These are phyloP conservation scores for Bos indicus DNA, from an alignment of 2,113 vertebrate genomes.

Conservation along the genomic window DNA sequence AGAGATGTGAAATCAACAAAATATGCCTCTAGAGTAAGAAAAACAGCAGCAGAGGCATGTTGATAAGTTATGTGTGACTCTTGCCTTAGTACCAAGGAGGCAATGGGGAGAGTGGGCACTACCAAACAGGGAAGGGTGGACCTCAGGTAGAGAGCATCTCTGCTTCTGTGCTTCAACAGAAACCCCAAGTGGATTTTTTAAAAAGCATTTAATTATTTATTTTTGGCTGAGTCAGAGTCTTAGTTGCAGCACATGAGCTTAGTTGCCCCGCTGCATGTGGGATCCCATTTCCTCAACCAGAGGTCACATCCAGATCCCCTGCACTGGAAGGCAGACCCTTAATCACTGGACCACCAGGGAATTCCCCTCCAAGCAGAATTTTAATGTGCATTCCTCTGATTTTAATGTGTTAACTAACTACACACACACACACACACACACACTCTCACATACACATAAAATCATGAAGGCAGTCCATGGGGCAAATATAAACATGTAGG, in stretches of 20 bases:
- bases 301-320: not conserved
- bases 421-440: not conserved
- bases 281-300: not conserved
- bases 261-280: fast-evolving
- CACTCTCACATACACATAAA: not conserved
- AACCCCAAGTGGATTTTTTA: not conserved
- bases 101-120: not conserved
- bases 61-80: not conserved
- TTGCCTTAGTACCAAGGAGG: not conserved
- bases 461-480: not conserved
- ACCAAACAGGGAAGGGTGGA: not conserved
- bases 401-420: not conserved
- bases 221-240: not conserved
- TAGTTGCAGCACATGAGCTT: not conserved
- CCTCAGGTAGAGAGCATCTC: not conserved
- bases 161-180: not conserved
- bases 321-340: not conserved
- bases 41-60: not conserved
- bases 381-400: not conserved
- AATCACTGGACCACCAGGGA: not conserved
- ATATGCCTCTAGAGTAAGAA: not conserved
- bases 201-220: not conserved
- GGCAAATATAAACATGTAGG: not conserved
- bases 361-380: not conserved
- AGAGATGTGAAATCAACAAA: not conserved